phyloP scores from a whole-genome alignment of 2,888 invertebrate genomes.

The Lithophane leautieri region DNA sequence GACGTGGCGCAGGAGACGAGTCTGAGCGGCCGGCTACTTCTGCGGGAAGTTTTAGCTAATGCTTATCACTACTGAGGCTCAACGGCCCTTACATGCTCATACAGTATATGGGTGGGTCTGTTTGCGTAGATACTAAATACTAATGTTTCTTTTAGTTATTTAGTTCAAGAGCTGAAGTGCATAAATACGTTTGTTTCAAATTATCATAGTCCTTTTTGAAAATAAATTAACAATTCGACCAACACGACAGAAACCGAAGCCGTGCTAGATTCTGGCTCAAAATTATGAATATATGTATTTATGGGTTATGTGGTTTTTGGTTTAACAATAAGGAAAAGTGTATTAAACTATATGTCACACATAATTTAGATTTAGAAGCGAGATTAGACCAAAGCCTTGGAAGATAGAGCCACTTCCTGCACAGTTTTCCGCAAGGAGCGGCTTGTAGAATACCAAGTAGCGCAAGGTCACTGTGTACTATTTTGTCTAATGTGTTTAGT shows the following conservation, averaged over 20 bases:
- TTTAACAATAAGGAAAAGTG: slow-evolving; percentile 21
- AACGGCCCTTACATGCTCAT: neutral
- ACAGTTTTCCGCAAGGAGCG: slow-evolving; percentile 18
- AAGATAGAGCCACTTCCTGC: slow-evolving; percentile 1
- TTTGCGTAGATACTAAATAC: neutral
- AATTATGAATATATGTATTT: neutral
- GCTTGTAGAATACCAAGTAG: slow-evolving; percentile 29
- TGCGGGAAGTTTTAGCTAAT: neutral
- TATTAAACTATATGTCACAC: slow-evolving; percentile 16
- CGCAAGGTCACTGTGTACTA: slow-evolving; percentile 16
- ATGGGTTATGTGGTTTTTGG: neutral
- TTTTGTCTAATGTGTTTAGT: neutral
- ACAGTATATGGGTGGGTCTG: neutral
- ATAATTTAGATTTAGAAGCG: slow-evolving; percentile 8
- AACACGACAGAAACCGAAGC: neutral
- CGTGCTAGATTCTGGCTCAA: too few species aligned
- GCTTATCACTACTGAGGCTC: neutral
- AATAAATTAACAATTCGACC: neutral
- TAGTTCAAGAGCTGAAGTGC: neutral
- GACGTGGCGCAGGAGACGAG: neutral
- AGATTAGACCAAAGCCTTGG: slow-evolving; percentile 23
- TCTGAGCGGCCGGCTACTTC: neutral
- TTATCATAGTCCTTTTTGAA: neutral
- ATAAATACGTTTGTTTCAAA: neutral
- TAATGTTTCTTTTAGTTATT: neutral